Evolutionary conservation across 2,797 vertebrate genomes (phyloP), one percentile per base, ranked within the genome.

Genomic region (Kryptopterus vitreolus): DNA sequence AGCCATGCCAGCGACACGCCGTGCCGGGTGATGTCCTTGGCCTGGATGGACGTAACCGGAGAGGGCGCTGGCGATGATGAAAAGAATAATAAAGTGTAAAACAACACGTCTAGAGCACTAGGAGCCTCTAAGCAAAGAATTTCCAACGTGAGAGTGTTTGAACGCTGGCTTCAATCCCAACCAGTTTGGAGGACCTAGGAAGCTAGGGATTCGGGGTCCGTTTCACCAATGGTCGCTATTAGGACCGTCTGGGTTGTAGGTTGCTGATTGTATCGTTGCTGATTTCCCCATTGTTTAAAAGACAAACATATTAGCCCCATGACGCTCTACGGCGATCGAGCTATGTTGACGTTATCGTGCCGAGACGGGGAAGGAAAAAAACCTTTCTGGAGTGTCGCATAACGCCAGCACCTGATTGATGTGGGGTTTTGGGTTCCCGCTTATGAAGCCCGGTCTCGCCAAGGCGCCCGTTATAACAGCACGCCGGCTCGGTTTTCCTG

Each of bases 21-120:
- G 84, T 98, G 97, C 82, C 97, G 94, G 61, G 97, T 98, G 88
- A 99, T 95, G 86, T 99, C 97, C 73, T 95, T 98, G 87, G 95
- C 96, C 86, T 96, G 95, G 87, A 99, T 94, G 90, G 95, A 90
- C 1, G 95, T 95, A 85, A 99, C 95, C 0, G 96, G 95, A 85
- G 98, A 99, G 0, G 98, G 98, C 91, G 97, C 98, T 99, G 88
- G 63, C 78, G 48, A 33, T 53, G 35, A 73, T 62, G 72, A 62
- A 82, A 79, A 76, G 24, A 59, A 69, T 20, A 43, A 62, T 18
- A 55, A 31, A 52, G 31, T 7, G 15, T 77, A 18, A 65, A 59
- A 74, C 8, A 74, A 53, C 74, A 63, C 1, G 18, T 33, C 62
- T 24, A 80, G 58, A 58, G 69, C 26, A 16, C 24, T n/a, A 33